Base-by-base conservation (phyloP, 2,888 invertebrate genomes). In the Galeopsomyia nigrocyanea region DNA sequence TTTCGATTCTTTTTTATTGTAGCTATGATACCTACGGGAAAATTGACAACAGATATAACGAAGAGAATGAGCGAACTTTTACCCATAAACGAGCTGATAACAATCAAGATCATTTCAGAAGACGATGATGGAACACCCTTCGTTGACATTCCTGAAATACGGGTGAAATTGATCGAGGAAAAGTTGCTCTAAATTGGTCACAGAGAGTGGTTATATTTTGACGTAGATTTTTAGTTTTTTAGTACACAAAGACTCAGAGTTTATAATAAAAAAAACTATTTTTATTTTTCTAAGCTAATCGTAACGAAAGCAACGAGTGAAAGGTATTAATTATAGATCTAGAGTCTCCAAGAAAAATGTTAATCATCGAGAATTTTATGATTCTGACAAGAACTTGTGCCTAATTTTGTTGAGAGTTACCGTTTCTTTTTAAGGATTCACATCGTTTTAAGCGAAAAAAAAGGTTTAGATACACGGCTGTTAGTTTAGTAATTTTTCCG, bases 71-170 rank as follows among this genome's bases (percentile, higher is more conserved):
- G 13, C 13, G 68, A 69, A 19, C 31, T 71, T 17, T 3, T 53
- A 17, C 22, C 47, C 1, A 0, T 19, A 16, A 56, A 57, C 46
- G 62, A 73, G 10, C 9, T 19, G 13, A 46, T 66, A 0, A 46
- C 3, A 1, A 19, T 73, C 13, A 75, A 75, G 62, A 75, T 75
- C 26, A 47, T 73, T 14, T 46, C 51, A 10, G 7, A 49, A 10
- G 68, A 58, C 3, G 57, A 60, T 26, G 46, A n/a, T 46, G 10
- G 14, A 14, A 31, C 26, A 19, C 63, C 31, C 1, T 31, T 68
- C 0, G 55, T 84, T 17, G 83, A 84, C n/a, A 31, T 84, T 3
- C 82, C 81, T 10, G 57, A 68, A 0, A 31, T 83, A n/a, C 77
- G 67, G 3, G 31, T 67, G 0, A 61, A 51, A 19, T 75, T 83